These are phyloP conservation scores for Pseudopleuronectes americanus DNA, from an alignment of 2,797 vertebrate genomes.

Conservation along the genomic window DNA sequence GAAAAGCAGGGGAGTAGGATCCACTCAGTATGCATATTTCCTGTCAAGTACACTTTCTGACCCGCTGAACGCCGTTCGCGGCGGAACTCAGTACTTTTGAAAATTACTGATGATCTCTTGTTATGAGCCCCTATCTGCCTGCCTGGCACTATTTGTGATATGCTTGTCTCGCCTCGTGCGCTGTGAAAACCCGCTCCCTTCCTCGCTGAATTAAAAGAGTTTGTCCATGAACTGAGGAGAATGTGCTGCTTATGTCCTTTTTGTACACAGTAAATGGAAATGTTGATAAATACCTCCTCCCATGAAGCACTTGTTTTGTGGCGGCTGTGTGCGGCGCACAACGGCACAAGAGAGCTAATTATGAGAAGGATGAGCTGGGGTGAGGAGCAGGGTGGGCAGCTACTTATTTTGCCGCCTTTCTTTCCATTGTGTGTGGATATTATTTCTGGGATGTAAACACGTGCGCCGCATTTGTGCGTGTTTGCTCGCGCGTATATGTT, in stretches of 20 bases:
- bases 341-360: conserved; percentile 86
- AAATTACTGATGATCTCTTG: conserved; percentile 86
- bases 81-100: conserved; percentile 84
- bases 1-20: conserved; percentile 87
- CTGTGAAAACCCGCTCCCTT: conserved; percentile 75
- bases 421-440: conserved; percentile 81
- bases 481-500: conserved; percentile 2
- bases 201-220: conserved; percentile 80
- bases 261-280: conserved; percentile 82
- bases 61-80: conserved; percentile 79
- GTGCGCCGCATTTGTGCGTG: conserved; percentile 34
- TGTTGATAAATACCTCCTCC: conserved; percentile 82
- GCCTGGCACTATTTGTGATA: conserved; percentile 76
- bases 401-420: conserved; percentile 81
- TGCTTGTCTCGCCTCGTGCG: conserved; percentile 70
- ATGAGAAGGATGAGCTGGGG: conserved; percentile 81
- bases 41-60: conserved; percentile 91
- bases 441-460: conserved; percentile 80
- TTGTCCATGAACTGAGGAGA: conserved; percentile 80
- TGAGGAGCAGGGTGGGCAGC: conserved; percentile 78
- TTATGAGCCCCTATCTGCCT: conserved; percentile 82
- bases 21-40: conserved; percentile 90
- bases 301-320: conserved; percentile 85
- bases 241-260: conserved; percentile 81
- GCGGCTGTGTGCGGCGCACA: conserved; percentile 73